Evolutionary conservation across 2,888 invertebrate species (phyloP).

Genomic region (Pollenia angustigena): DNA sequence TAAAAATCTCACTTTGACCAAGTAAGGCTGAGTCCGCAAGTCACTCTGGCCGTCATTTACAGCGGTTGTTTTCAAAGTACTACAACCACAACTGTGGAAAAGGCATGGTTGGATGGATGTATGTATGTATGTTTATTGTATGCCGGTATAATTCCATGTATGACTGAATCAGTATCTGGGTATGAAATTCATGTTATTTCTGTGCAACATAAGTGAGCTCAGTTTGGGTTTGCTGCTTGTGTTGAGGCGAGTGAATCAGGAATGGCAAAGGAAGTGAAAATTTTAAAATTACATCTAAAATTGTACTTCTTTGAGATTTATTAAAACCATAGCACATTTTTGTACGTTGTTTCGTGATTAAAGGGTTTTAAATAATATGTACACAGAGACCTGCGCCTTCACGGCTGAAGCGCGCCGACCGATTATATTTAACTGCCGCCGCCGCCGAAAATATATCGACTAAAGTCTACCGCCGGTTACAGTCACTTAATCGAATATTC

Average conservation of each 20-base stretch:
- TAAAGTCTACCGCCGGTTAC: no score
- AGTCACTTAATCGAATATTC: no score
- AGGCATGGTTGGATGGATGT: constrained; percentile 22
- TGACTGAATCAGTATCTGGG: not conserved
- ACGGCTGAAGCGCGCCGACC: no score
- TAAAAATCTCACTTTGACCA: constrained; percentile 74
- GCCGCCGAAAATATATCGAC: no score
- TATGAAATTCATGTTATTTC: constrained; percentile 44
- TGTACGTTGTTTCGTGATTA: no score
- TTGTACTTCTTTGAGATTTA: no score
- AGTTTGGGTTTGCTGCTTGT: constrained; percentile 6
- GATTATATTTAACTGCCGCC: no score
- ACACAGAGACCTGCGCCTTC: no score
- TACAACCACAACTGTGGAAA: constrained; percentile 24
- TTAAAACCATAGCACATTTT: no score
- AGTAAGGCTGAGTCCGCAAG: constrained; percentile 68
- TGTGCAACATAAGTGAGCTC: constrained; percentile 18
- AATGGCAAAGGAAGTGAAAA: no score
- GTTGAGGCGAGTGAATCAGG: not conserved
- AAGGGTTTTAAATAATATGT: no score
- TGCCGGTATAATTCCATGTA: not conserved
- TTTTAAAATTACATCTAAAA: no score
- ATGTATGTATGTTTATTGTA: constrained; percentile 5
- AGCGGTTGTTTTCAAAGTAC: constrained; percentile 67
- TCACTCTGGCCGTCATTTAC: constrained; percentile 54